phyloP scores from a whole-genome alignment of 2,113 vertebrate species.

The Elephantulus edwardii region DNA sequence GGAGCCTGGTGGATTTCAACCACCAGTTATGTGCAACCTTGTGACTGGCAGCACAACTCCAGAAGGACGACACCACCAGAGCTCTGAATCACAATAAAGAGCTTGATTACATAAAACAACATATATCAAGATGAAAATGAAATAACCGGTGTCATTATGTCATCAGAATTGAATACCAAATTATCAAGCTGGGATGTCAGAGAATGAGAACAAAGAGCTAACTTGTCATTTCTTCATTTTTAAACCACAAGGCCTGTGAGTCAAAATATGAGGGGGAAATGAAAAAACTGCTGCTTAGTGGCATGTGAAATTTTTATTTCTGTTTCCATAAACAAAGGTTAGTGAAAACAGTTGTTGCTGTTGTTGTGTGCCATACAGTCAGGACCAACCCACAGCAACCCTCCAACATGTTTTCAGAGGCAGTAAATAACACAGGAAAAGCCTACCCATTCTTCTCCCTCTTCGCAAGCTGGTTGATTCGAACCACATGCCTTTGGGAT shows the following conservation, averaged over 20 bases:
- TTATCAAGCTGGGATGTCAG: too few relatives aligned
- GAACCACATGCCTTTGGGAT: too few relatives aligned
- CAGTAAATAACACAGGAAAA: too few relatives aligned
- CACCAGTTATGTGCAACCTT: too few relatives aligned
- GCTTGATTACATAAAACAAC: not conserved
- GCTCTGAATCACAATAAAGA: not conserved
- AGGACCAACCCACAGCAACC: too few relatives aligned
- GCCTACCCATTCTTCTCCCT: too few relatives aligned
- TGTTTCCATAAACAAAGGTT: not conserved
- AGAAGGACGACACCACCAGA: too few relatives aligned
- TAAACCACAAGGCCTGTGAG: not conserved
- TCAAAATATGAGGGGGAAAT: not conserved
- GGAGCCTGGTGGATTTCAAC: too few relatives aligned
- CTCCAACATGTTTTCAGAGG: too few relatives aligned
- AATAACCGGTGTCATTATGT: not conserved
- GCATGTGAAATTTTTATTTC: not conserved
- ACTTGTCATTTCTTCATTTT: rapidly evolving
- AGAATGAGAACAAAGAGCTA: not conserved
- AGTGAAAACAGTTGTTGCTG: not conserved
- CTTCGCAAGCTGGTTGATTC: too few relatives aligned
- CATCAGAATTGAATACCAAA: not conserved
- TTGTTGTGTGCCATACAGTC: too few relatives aligned
- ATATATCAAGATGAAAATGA: not conserved
- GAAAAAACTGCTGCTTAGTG: not conserved
- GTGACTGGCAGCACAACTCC: too few relatives aligned